Evolutionary conservation across 2,888 invertebrate species (phyloP), one percentile per base, ranked within the genome.

Genomic region (Nemoura dubitans): DNA sequence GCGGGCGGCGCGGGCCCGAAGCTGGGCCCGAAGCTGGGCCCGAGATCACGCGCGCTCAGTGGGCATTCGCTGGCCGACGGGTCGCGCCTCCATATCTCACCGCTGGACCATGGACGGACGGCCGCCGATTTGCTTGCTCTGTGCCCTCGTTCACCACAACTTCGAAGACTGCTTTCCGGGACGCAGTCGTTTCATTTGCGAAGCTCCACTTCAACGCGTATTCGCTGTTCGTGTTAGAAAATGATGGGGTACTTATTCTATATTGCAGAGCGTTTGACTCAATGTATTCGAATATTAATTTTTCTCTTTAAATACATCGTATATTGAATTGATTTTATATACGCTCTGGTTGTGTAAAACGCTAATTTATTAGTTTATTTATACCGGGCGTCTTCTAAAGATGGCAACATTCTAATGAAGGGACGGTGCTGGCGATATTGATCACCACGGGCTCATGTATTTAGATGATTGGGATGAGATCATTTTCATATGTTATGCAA

Each of bases 391-490:
- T 59, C 14, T 1, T 7, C 36, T 36, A 10, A 1, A 14, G 59
- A 59, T 2, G 59, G 21, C 59, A 21, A 59, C 59, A 59, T 59
- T 59, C 14, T 59, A 7, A 59, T 59, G 59, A 59, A 7, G 59
- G 59, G 59, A n/a, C 21, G 10, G 14, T 21, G 59, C 21, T 2
- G 14, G 10, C 10, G 14, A 59, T 59, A 59, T 59, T 59, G 59
- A 59, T 59, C 81, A 81, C 29, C 81, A 16, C 21, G 81, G 29
- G n/a, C 2, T 81, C 81, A 2, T 81, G 81, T 81, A 81, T 81
- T 29, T 30, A 28, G 81, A 81, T 81, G 28, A 81, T 81, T 81
- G 28, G 30, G 81, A 81, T 81, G 81, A 81, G 30, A 81, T 81
- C 81, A 81, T 81, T 81, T 81, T 29, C 81, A 81, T 21, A 81